Conservation (phyloP, 2,797 vertebrate genomes). For the Danio kyathit region DNA sequence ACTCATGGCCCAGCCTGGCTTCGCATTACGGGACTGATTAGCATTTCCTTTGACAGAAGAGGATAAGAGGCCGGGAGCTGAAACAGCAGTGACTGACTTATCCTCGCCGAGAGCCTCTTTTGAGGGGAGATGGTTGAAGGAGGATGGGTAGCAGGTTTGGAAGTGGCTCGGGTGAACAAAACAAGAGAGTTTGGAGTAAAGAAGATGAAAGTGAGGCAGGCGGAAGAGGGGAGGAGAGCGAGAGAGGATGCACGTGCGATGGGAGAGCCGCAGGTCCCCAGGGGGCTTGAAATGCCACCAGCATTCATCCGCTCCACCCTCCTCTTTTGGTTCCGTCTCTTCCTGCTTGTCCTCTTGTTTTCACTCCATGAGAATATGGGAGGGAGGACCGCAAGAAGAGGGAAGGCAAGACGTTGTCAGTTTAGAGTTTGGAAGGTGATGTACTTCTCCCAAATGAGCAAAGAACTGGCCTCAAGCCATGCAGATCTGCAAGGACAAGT, state of each 20-base stretch:
- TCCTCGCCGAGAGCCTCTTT: conserved; percentile 73
- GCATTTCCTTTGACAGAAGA: conserved; percentile 49
- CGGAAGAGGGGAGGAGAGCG: conserved; percentile 39
- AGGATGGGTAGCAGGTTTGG: conserved; percentile 11
- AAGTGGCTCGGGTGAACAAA: conserved; percentile 25
- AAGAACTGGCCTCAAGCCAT: conserved; percentile 64
- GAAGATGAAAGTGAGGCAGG: conserved; percentile 34
- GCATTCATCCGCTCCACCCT: conserved; percentile 58
- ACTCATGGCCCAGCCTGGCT: background rate
- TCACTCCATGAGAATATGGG: conserved; percentile 15
- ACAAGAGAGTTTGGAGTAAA: background rate
- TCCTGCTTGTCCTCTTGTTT: conserved; percentile 5
- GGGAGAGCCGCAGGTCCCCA: conserved; percentile 69
- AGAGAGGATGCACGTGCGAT: conserved; percentile 63
- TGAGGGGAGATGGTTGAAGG: conserved; percentile 62
- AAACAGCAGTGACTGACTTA: conserved; percentile 82
- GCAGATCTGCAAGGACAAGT: conserved; percentile 61
- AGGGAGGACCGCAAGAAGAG: background rate
- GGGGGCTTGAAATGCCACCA: conserved; percentile 75
- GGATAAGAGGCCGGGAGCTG: conserved; percentile 67
- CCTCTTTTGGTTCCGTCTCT: conserved; percentile 41
- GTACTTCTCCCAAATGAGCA: conserved; percentile 8
- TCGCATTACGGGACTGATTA: conserved; percentile 43
- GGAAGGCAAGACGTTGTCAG: conserved; percentile 6
- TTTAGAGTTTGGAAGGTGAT: background rate